These are phyloP conservation scores for Pachypanchax playfairii DNA, from an alignment of 2,113 vertebrate species.

Conservation along the genomic window DNA sequence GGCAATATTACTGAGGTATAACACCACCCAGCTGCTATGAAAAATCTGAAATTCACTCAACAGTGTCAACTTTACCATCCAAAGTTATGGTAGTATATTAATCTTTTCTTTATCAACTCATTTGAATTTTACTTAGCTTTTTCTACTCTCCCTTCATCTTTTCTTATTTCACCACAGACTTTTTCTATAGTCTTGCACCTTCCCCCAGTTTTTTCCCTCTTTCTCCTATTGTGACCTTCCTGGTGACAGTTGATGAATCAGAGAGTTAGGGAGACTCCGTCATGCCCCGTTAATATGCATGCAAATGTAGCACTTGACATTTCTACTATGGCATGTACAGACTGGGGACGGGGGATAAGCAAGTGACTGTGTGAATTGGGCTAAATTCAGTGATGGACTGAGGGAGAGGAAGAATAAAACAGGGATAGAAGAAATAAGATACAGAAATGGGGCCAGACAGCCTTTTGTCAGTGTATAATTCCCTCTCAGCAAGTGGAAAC, in stretches of 20 bases:
- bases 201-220: constrained; percentile 1
- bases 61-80: constrained; percentile 27
- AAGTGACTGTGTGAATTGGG: constrained; percentile 22
- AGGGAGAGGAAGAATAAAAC: constrained; percentile 30
- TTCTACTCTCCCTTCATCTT: constrained; percentile 6
- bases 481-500: constrained; percentile 50
- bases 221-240: constrained; percentile 75
- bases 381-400: constrained; percentile 10
- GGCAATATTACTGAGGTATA: constrained; percentile 31
- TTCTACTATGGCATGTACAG: constrained; percentile 68
- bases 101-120: constrained; percentile 8
- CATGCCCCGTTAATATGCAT: constrained; percentile 82
- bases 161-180: constrained; percentile 18
- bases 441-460: constrained; percentile 45
- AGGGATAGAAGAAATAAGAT: constrained; percentile 36
- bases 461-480: constrained; percentile 62
- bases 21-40: constrained; percentile 9
- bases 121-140: constrained; percentile 9
- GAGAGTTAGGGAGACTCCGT: constrained; percentile 72
- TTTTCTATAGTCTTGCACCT: constrained; percentile 4
- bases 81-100: background rate
- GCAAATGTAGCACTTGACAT: constrained; percentile 84
- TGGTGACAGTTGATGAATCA: constrained; percentile 81
- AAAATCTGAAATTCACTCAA: constrained; percentile 31
- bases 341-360: constrained; percentile 33